These are phyloP conservation scores for Merops nubicus DNA, from an alignment of 2,113 vertebrate species.

Conservation along the genomic window DNA sequence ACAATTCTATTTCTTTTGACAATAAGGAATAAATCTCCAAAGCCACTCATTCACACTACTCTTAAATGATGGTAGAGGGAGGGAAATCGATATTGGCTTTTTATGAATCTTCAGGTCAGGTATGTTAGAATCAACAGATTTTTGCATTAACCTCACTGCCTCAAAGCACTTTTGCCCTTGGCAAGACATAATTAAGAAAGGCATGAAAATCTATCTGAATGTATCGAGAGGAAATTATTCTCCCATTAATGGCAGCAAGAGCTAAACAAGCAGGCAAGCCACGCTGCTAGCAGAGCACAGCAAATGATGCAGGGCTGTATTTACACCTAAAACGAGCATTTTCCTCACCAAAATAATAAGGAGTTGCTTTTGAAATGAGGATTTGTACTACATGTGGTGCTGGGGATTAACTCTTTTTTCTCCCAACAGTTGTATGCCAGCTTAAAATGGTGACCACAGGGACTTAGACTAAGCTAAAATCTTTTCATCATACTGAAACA, in stretches of 20 bases:
- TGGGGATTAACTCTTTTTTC: background rate
- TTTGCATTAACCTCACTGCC: slow-evolving; percentile 51
- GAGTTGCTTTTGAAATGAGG: background rate
- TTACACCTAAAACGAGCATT: background rate
- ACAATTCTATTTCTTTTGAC: background rate
- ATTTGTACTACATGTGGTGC: background rate
- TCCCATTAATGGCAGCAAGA: slow-evolving; percentile 40
- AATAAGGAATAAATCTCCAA: background rate
- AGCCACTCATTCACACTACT: background rate
- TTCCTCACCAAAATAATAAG: background rate
- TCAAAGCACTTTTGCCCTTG: slow-evolving; percentile 24
- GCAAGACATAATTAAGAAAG: slow-evolving; percentile 55
- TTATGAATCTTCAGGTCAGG: slow-evolving; percentile 36
- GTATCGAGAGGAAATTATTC: slow-evolving; percentile 60
- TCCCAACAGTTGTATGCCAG: background rate
- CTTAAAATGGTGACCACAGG: background rate
- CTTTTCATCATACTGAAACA: background rate
- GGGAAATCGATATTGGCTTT: background rate
- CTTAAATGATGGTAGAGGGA: slow-evolving; percentile 11
- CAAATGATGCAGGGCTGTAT: background rate
- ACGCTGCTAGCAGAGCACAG: background rate
- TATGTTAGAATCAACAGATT: slow-evolving; percentile 4
- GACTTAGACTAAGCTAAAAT: background rate
- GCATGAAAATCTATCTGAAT: slow-evolving; percentile 53
- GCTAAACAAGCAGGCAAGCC: slow-evolving; percentile 41